Evolutionary conservation across 2,888 invertebrate genomes (phyloP).

Genomic region (Hirtodrosophila duncani): DNA sequence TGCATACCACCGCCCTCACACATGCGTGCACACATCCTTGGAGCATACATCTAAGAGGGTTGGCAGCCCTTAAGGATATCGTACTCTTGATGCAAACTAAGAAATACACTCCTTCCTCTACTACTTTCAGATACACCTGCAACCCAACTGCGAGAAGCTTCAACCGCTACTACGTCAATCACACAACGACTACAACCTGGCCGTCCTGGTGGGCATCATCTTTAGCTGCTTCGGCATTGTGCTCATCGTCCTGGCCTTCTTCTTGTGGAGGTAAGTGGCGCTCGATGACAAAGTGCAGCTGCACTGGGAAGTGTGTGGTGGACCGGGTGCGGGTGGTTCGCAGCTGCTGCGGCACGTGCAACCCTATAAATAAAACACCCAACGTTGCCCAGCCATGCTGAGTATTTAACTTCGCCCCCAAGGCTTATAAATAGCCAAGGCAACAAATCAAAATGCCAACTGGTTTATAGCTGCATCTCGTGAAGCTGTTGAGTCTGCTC

Average conservation of each 20-base stretch:
- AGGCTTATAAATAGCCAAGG: conserved; percentile 19
- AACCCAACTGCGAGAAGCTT: conserved; percentile 83
- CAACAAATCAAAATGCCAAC: conserved; percentile 10
- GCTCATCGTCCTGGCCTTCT: conserved; percentile 83
- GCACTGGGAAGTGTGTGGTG: conserved; percentile 10
- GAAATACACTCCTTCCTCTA: not conserved
- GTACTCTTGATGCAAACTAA: no score
- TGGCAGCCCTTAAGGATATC: no score
- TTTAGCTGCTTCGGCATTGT: conserved; percentile 85
- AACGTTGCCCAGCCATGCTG: conserved; percentile 18
- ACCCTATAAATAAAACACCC: conserved; percentile 37
- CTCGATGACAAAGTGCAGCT: conserved; percentile 56
- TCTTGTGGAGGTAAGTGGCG: conserved; percentile 85
- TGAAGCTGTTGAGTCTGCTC: no score
- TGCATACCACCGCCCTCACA: no score
- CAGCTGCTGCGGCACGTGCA: conserved; percentile 40
- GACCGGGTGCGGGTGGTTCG: no score
- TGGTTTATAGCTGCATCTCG: conserved; percentile 3
- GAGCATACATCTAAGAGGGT: no score
- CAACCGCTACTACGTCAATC: conserved; percentile 81
- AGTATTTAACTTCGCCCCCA: no score
- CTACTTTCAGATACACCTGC: conserved; percentile 81
- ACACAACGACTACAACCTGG: conserved; percentile 83
- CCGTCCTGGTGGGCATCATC: conserved; percentile 85
- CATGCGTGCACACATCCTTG: no score